Evolutionary conservation across 1,140 invertebrate genomes (phyloP).

Genomic region (Drosophila kanapiae): DNA sequence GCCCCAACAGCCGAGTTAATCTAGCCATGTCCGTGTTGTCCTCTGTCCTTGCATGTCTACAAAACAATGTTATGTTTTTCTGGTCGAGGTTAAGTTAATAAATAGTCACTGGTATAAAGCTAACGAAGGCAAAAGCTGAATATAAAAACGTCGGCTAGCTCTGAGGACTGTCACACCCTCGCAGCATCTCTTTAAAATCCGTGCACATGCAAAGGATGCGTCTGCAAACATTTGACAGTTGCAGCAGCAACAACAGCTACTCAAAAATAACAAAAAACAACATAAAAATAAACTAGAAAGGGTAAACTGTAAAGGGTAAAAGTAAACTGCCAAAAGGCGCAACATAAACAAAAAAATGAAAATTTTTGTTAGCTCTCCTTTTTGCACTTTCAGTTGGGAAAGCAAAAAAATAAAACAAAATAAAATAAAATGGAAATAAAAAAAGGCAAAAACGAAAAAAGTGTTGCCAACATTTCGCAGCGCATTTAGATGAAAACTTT

Average conservation of each 20-base stretch:
- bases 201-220: conserved; percentile 7
- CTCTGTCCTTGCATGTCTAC: background rate
- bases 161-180: background rate
- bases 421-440: background rate
- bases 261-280: conserved; percentile 10
- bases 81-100: background rate
- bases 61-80: background rate
- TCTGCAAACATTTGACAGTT: conserved; percentile 49
- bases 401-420: background rate
- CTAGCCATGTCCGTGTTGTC: background rate
- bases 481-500: conserved; percentile 52
- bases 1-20: background rate
- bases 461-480: conserved; percentile 51
- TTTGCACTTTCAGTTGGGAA: conserved; percentile 10
- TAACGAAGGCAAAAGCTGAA: conserved; percentile 12
- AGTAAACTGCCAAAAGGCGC: conserved; percentile 53
- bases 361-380: conserved; percentile 14
- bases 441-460: conserved; percentile 21
- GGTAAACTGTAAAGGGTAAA: background rate
- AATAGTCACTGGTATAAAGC: background rate
- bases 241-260: conserved; percentile 11
- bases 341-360: conserved; percentile 38
- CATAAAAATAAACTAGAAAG: conserved; percentile 19
- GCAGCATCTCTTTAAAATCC: background rate
- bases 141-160: conserved; percentile 19